Evolutionary conservation across 2,797 vertebrate genomes (phyloP), one percentile per base, ranked within the genome.

Genomic region (Heliangelus exortis): DNA sequence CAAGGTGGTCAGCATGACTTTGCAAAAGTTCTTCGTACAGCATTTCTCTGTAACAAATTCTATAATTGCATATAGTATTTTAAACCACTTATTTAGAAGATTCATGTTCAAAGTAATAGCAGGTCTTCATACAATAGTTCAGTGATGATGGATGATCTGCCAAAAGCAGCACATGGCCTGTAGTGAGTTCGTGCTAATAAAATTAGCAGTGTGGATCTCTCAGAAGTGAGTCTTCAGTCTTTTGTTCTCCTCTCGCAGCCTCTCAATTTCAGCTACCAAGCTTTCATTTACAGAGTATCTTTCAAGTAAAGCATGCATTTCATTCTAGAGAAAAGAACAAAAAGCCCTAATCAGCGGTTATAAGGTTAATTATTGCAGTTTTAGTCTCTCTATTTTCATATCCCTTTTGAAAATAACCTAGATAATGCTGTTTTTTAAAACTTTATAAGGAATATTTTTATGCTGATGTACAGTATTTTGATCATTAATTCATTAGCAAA

Each of bases 251-350:
- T 99, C 99, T 61, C 97, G 97, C 31, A 99, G 98, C 96, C 96
- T 98, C 97, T 99, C 98, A 47, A 99, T 99, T 98, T 99, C 99
- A 82, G 99, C 98, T 90, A 99, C 97, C 95, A 99, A 98, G 72
- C 98, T 98, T 97, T 99, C 99, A 89, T 99, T 99, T 87, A 99
- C 98, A 1, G 99, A 99, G 66, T 99, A 99, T 69, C 97, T 98
- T 98, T 99, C 99, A 47, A 99, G 98, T 95, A 99, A 97, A 69
- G 98, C 86, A 2, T 99, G 99, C 96, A 99, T 99, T 98, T 99
- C 99, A 59, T 98, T 99, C 99, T 99, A 93, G 95, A 96, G 85
- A 93, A 95, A 96, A 89, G 33, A 86, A 51, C 13, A 41, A 25
- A 50, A 69, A 62, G 15, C 65, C 61, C 74, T 54, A 83, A 84